Conservation (phyloP, 2,113 vertebrate genomes). For the Neodon shergylaensis region DNA sequence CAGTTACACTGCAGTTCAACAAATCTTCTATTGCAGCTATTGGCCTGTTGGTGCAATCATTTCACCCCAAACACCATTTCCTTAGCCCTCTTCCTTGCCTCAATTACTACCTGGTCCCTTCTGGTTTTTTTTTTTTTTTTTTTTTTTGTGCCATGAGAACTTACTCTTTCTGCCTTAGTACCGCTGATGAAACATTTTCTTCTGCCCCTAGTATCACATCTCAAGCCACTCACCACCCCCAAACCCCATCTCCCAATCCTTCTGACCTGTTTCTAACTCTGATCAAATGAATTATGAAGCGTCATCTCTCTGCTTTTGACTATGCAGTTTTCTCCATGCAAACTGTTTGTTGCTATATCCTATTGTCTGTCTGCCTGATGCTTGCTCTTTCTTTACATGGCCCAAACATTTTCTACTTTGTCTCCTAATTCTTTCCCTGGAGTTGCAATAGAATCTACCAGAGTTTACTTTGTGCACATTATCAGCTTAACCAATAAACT, state of each 20-base stretch:
- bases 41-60: background rate
- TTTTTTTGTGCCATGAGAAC: background rate
- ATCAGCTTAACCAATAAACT: background rate
- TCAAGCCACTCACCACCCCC: background rate
- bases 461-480: background rate
- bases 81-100: background rate
- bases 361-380: no score
- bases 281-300: background rate
- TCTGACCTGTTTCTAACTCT: background rate
- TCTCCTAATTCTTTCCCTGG: background rate
- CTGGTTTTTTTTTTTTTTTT: background rate
- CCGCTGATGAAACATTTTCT: background rate
- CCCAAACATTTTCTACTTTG: background rate
- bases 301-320: background rate
- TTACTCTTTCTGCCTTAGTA: background rate
- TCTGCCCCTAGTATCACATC: background rate
- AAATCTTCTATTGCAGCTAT: background rate
- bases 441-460: no score
- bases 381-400: background rate
- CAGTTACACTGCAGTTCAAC: background rate
- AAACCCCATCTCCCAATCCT: background rate
- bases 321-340: background rate
- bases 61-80: background rate
- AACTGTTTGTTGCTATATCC: background rate
- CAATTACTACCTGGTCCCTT: background rate